Evolutionary conservation across 2,888 invertebrate species (phyloP).

Genomic region (Amorpha juglandis): DNA sequence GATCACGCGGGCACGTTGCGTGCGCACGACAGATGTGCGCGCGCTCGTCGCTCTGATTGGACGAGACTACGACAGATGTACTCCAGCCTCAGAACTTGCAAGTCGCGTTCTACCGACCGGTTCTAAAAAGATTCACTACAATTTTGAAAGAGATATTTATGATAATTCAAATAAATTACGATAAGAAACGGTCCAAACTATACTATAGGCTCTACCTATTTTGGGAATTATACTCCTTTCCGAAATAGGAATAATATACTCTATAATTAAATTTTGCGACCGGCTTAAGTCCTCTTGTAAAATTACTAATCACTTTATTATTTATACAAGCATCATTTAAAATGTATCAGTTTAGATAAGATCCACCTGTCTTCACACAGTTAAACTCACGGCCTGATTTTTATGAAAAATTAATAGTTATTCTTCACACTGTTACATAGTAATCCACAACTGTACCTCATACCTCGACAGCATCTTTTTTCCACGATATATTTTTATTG

Average conservation of each 20-base stretch:
- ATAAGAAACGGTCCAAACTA: background rate
- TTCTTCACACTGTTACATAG: background rate
- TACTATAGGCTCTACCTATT: background rate
- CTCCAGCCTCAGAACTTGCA: conserved; percentile 33
- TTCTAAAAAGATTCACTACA: conserved; percentile 52
- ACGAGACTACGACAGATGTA: conserved; percentile 66
- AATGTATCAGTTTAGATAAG: conserved; percentile 8
- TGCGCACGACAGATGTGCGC: conserved; percentile 72
- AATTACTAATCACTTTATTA: too few relatives aligned
- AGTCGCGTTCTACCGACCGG: conserved; percentile 40
- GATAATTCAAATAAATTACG: background rate
- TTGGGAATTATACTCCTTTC: background rate
- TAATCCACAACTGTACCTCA: conserved; percentile 3
- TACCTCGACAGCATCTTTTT: conserved; percentile 21
- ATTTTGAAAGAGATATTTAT: conserved; percentile 41
- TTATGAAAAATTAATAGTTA: background rate
- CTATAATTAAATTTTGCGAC: too few relatives aligned
- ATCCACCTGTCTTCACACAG: background rate
- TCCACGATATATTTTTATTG: conserved; percentile 28
- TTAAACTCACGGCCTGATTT: conserved; percentile 6
- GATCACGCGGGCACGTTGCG: conserved; percentile 58
- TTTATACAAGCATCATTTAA: background rate
- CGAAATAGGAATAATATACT: too few relatives aligned
- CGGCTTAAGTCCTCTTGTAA: too few relatives aligned
- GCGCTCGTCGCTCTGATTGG: conserved; percentile 69